Base-by-base conservation (phyloP, 1,140 invertebrate genomes). In the Ips nitidus region DNA sequence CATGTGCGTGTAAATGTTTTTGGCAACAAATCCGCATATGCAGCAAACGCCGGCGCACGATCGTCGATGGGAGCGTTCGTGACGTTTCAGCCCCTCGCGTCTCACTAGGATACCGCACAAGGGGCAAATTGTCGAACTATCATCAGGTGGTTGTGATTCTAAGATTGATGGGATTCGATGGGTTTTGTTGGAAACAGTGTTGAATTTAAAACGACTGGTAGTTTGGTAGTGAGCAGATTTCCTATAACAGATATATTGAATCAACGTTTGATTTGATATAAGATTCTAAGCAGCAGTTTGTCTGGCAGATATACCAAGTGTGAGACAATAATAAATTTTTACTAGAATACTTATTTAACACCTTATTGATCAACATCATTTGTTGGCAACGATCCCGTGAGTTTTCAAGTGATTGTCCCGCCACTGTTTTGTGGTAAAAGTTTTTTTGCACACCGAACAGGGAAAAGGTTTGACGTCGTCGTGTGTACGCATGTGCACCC, bases 391-490 rank as follows among this genome's bases (percentile, higher is more conserved):
- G 52, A 70, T 64, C 1, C 68, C 68, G 40, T 70, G 66, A 70
- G 75, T 63, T 45, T 69, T 71, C 69, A 71, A 47, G 62, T 73
- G 72, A 55, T 69, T 73, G 43, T 74, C 67, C 37, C 73, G 60
- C 70, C 70, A 74, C 43, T 71, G 73, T 39, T 74, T 74, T 1
- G 70, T 74, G 1, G 73, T 71, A 45, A 74, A 74, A 2, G 73
- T 85, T 75, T 91, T 91, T 2, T 87, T 86, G 2, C 83, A 81
- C 4, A 78, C 71, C 50, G 87, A 85, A 71, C 90, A 87, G 60
- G 85, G 80, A 72, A 89, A 90, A 0, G 89, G 89, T 65, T 86
- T 81, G 68, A 89, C 87, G 0, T 87, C 87, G 0, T 91, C 92
- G 72, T 93, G 91, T 6, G 88, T 90, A 71, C 90, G 80, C 71